Conservation (phyloP, 2,888 invertebrate genomes). For the Spisula solida region DNA sequence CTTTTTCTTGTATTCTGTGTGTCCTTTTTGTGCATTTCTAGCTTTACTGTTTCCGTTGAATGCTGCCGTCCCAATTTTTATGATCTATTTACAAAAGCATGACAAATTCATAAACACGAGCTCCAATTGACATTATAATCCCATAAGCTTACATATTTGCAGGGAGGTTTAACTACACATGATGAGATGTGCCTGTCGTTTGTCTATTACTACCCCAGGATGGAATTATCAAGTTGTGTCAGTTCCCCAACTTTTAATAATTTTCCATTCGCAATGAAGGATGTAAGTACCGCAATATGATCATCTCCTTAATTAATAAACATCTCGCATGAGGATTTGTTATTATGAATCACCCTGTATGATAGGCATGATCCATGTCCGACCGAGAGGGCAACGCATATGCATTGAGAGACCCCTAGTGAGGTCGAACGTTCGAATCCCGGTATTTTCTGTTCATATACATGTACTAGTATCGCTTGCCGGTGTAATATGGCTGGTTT, state of each 20-base stretch:
- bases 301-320: neutral
- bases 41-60: too few relatives aligned
- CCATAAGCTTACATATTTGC: neutral
- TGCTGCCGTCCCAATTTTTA: too few relatives aligned
- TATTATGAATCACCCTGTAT: neutral
- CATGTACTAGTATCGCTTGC: neutral
- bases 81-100: too few relatives aligned
- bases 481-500: too few relatives aligned
- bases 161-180: slow-evolving; percentile 79
- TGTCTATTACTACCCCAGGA: slow-evolving; percentile 76
- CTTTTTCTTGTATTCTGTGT: too few relatives aligned
- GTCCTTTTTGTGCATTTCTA: too few relatives aligned
- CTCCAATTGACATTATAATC: neutral
- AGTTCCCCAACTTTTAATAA: neutral
- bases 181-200: slow-evolving; percentile 82
- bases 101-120: neutral
- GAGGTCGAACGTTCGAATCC: too few relatives aligned
- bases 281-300: neutral
- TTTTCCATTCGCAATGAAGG: neutral
- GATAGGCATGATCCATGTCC: neutral
- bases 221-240: neutral
- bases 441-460: too few relatives aligned
- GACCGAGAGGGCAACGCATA: neutral
- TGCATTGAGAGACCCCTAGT: neutral
- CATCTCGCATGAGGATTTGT: neutral